Percentiles rank a stretch among this genome's conserved stretches.
phyloP scores from a whole-genome alignment of 37 sponge, comb jelly and placozoan species.

The Ianthella basta region DNA sequence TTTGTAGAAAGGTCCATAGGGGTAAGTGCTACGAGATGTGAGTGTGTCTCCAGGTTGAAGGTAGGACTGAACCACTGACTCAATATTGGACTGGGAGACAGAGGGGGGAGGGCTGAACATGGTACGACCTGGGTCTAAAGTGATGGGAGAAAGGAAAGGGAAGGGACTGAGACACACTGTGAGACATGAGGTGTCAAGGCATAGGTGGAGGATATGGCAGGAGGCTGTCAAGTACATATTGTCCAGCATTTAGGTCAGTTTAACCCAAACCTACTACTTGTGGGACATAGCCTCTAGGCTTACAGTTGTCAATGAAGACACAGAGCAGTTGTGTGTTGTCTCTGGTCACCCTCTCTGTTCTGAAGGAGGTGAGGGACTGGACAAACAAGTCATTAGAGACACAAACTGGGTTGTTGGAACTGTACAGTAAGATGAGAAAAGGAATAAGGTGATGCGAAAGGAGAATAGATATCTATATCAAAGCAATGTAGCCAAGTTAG shows the following conservation, averaged over 20 bases:
- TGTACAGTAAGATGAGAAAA: too few relatives aligned
- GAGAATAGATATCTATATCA: too few relatives aligned
- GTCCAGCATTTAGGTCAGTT: too few relatives aligned
- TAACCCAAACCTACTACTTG: too few relatives aligned
- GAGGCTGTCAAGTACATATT: too few relatives aligned
- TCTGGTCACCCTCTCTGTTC: conserved; percentile 18
- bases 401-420: conserved; percentile 30
- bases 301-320: conserved; percentile 27
- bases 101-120: conserved; percentile 16
- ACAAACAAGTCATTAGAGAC: not conserved
- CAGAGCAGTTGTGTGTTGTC: conserved; percentile 12
- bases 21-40: not conserved
- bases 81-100: not conserved
- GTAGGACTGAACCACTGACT: not conserved
- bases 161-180: too few relatives aligned
- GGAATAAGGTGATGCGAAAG: too few relatives aligned
- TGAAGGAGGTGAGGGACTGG: conserved; percentile 12
- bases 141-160: not conserved
- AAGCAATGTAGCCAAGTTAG: too few relatives aligned
- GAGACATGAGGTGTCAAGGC: too few relatives aligned
- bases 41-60: conserved; percentile 5
- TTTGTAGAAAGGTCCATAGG: conserved; percentile 14
- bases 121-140: conserved; percentile 14
- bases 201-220: too few relatives aligned
- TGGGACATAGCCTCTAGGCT: too few relatives aligned